A percentile compares a stretch with the other conserved stretches of the same genome.
Conservation (phyloP, 1,140 invertebrate species). For the Gonatopus flavifemur region DNA sequence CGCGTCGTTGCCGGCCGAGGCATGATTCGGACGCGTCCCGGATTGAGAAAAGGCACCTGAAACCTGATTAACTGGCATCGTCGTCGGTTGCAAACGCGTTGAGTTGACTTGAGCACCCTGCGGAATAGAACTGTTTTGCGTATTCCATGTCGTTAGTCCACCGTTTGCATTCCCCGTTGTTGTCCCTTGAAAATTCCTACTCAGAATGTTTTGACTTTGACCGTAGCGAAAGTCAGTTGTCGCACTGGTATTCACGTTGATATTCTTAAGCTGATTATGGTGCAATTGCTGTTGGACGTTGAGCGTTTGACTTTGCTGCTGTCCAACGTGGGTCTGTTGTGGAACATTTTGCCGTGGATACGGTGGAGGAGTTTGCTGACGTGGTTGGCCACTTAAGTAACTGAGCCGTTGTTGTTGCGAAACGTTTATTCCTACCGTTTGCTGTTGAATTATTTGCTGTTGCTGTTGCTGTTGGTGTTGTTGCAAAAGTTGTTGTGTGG, state of each 20-base stretch:
- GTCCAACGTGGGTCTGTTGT: constrained; percentile 40
- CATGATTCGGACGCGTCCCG: constrained; percentile 28
- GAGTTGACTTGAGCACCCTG: constrained; percentile 41
- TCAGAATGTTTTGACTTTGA: constrained; percentile 56
- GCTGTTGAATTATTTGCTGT: constrained; percentile 41
- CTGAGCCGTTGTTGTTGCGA: constrained; percentile 52
- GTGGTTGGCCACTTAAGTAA: constrained; percentile 51
- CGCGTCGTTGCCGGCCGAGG: constrained; percentile 16
- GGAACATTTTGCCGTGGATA: constrained; percentile 51
- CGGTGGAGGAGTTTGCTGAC: constrained; percentile 54
- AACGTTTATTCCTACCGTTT: constrained; percentile 32
- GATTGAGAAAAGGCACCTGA: constrained; percentile 41
- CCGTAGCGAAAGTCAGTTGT: constrained; percentile 56
- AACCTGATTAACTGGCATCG: too few relatives aligned
- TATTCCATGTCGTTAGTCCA: constrained; percentile 39
- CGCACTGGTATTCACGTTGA: constrained; percentile 49
- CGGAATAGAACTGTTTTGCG: constrained; percentile 38
- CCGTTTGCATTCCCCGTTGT: constrained; percentile 37
- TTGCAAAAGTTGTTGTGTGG: constrained; percentile 39
- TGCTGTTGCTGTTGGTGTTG: constrained; percentile 36
- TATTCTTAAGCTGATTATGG: constrained; percentile 53
- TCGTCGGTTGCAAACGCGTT: constrained; percentile 23
- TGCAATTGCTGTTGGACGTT: constrained; percentile 55
- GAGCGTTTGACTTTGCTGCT: constrained; percentile 42
- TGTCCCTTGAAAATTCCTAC: constrained; percentile 45